Evolutionary conservation across 2,888 invertebrate species (phyloP), one percentile per base, ranked within the genome.

Genomic region (Sphinx pinastri): DNA sequence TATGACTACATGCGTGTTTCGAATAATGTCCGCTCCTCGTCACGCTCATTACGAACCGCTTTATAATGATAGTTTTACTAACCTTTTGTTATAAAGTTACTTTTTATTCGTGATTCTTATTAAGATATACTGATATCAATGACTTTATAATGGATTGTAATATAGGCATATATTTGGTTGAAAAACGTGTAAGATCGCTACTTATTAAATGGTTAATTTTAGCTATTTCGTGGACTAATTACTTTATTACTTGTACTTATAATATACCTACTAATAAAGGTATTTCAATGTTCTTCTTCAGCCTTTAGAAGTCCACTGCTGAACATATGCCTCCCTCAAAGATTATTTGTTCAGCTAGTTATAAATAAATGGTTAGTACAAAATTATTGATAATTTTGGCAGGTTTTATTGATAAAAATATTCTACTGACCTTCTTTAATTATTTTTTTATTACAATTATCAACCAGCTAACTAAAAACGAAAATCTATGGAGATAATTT

Each of bases 1-100:
- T 25, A 25, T 57, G 19, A 57, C 10, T 14, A 5, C 14, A 14
- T 13, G 12, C 47, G 63, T 16, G 16, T 60, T 63, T 63, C 47
- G 19, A 19, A 1, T 63, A 19, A 49, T 19, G 49, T 13, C 47
- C 19, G 47, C 47, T 58, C 19, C 19, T 19, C 63, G 63, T 63
- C 63, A 63, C 47, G 63, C 47, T 47, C 19, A 13, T 16, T 49
- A 13, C 47, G 19, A 10, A 45, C 49, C 13, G 63, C 49, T 55
- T 55, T 63, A 63, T 49, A 63, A 63, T 63, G 63, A 63, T 49
- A 19, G 49, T 16, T 45, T 16, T 11, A 60, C 47, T 45, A 45
- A 45, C 45, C 45, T 47, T 60, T 45, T 16, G 60, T 47, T 60
- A 60, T 49, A 63, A 63, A 49, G 13, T 7, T 12, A 63, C 49